Conservation (phyloP, 1,140 invertebrate species). For the Drosophila navojoa region DNA sequence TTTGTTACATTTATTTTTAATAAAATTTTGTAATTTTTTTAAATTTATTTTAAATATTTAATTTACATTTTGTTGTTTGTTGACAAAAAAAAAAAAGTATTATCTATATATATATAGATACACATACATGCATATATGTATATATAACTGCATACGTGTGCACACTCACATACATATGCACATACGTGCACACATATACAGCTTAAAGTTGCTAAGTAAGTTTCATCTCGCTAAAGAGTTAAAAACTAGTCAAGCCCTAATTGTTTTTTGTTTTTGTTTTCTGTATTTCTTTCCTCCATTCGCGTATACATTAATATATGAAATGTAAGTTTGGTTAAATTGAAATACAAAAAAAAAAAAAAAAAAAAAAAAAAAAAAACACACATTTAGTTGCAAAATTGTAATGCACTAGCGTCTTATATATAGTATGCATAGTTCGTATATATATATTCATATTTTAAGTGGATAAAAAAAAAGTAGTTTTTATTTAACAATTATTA, state of each 20-base stretch:
- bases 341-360: constrained; percentile 43
- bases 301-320: too few relatives aligned
- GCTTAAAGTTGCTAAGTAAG: constrained; percentile 28
- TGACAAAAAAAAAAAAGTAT: constrained; percentile 54
- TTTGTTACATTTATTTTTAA: constrained; percentile 77
- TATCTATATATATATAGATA: constrained; percentile 19
- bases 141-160: constrained; percentile 12
- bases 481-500: constrained; percentile 18
- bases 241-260: constrained; percentile 48
- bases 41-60: constrained; percentile 70
- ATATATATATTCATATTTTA: constrained; percentile 3
- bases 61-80: constrained; percentile 60
- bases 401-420: constrained; percentile 64
- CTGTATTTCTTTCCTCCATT: constrained; percentile 7
- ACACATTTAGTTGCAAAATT: constrained; percentile 32
- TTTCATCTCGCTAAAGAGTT: constrained; percentile 9
- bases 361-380: constrained; percentile 16
- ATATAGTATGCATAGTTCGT: constrained; percentile 36
- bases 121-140: background rate
- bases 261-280: background rate
- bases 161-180: background rate
- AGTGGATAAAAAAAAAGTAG: constrained; percentile 54
- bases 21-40: constrained; percentile 77
- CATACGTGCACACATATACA: background rate
- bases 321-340: constrained; percentile 17